Evolutionary conservation across 2,888 invertebrate genomes (phyloP).

Genomic region (Papilio elwesi): DNA sequence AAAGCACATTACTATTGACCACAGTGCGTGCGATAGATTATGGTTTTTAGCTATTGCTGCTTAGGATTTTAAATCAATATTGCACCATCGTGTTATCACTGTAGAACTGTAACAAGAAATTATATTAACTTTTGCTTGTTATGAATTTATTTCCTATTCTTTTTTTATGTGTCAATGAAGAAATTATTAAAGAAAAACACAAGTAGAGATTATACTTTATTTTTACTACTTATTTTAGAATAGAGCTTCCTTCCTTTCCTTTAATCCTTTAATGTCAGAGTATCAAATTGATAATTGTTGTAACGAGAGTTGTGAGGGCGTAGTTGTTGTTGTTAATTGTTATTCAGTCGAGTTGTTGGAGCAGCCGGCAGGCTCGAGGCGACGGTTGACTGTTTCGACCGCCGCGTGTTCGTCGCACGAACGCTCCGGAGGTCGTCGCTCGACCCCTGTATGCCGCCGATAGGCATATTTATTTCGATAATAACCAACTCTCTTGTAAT

Average conservation of each 20-base stretch:
- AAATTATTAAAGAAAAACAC: too few relatives aligned
- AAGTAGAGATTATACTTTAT: too few relatives aligned
- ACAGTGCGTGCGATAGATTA: too few relatives aligned
- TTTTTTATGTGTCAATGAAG: too few relatives aligned
- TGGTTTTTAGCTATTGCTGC: background rate
- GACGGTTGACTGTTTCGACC: constrained; percentile 36
- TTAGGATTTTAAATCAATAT: background rate
- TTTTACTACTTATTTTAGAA: too few relatives aligned
- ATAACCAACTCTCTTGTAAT: constrained; percentile 36
- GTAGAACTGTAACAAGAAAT: background rate
- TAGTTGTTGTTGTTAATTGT: constrained; percentile 56
- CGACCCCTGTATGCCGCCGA: constrained; percentile 45
- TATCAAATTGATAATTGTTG: constrained; percentile 8
- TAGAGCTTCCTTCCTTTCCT: too few relatives aligned
- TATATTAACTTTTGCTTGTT: too few relatives aligned
- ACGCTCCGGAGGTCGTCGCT: constrained; percentile 64
- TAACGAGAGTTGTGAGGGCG: constrained; percentile 3
- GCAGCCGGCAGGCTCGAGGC: constrained; percentile 54
- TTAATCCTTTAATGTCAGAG: background rate
- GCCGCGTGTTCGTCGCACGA: constrained; percentile 54
- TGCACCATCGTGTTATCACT: background rate
- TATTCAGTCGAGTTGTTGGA: constrained; percentile 63
- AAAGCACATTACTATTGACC: background rate
- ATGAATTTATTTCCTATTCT: too few relatives aligned
- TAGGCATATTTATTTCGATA: constrained; percentile 49